phyloP scores from a whole-genome alignment of 2,113 vertebrate species.

The Suncus etruscus region DNA sequence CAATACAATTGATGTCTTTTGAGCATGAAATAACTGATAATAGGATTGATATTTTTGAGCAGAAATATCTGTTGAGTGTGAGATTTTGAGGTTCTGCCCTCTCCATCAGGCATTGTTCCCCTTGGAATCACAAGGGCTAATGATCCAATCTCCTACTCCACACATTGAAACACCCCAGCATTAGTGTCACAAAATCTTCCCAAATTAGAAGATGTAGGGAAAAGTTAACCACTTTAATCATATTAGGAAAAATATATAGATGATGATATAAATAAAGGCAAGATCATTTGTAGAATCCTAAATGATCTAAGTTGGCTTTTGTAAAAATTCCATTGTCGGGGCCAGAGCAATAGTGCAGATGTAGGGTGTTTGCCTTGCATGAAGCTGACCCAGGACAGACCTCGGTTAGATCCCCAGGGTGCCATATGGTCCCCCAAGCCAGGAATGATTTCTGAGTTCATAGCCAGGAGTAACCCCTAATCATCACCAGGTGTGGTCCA shows the following conservation, averaged over 20 bases:
- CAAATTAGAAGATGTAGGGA: background rate
- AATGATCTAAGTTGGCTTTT: background rate
- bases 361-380: too few species aligned
- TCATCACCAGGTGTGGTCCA: too few species aligned
- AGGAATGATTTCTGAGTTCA: too few species aligned
- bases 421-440: too few species aligned
- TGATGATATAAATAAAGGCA: background rate
- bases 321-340: background rate
- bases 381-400: too few species aligned
- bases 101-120: background rate
- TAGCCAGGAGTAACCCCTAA: too few species aligned
- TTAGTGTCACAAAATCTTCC: background rate
- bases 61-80: background rate
- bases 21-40: background rate
- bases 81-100: background rate
- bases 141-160: background rate
- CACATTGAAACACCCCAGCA: background rate
- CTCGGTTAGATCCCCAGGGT: too few species aligned
- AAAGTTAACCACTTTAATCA: background rate
- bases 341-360: too few species aligned
- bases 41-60: background rate
- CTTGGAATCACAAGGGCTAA: background rate
- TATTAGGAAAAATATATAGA: background rate
- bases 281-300: background rate
- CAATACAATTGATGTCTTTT: background rate